A percentile compares a stretch with the other conserved stretches of the same genome.
Evolutionary conservation across 2,113 vertebrate species (phyloP).

Genomic region (Hiodon tergisus): DNA sequence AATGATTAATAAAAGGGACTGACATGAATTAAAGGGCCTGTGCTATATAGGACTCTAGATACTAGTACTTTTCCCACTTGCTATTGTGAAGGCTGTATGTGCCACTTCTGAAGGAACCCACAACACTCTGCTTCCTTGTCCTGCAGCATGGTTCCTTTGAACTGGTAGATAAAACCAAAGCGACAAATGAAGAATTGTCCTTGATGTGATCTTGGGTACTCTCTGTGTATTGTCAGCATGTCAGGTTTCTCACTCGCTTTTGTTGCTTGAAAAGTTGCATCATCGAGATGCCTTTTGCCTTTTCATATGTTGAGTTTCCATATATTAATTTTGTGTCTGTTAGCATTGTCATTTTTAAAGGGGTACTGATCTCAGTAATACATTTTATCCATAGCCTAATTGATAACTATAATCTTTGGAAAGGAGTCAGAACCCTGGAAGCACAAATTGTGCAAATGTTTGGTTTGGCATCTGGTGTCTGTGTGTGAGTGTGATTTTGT

Average conservation of each 20-base stretch:
- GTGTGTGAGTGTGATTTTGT: background rate
- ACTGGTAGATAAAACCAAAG: background rate
- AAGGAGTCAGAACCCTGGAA: background rate
- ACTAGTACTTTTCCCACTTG: background rate
- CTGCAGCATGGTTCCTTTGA: background rate
- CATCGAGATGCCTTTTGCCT: background rate
- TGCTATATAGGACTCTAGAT: too few species aligned
- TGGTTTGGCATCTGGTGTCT: background rate
- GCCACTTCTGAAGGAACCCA: background rate
- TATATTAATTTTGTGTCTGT: background rate
- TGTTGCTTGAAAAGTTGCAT: background rate
- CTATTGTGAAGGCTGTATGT: background rate
- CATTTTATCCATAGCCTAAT: background rate
- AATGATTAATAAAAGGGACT: too few species aligned
- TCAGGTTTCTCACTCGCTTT: background rate
- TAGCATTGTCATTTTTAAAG: background rate
- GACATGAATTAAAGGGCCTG: too few species aligned
- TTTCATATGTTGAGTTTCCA: conserved; percentile 10
- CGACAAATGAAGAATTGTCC: background rate
- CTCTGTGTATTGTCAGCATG: background rate
- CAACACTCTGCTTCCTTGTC: background rate
- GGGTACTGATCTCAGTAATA: background rate
- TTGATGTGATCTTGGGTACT: background rate
- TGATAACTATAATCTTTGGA: background rate
- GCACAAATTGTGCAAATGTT: background rate